Evolutionary conservation across 2,888 invertebrate genomes (phyloP), one percentile per base, ranked within the genome.

Genomic region (Ecdyonurus torrentis): DNA sequence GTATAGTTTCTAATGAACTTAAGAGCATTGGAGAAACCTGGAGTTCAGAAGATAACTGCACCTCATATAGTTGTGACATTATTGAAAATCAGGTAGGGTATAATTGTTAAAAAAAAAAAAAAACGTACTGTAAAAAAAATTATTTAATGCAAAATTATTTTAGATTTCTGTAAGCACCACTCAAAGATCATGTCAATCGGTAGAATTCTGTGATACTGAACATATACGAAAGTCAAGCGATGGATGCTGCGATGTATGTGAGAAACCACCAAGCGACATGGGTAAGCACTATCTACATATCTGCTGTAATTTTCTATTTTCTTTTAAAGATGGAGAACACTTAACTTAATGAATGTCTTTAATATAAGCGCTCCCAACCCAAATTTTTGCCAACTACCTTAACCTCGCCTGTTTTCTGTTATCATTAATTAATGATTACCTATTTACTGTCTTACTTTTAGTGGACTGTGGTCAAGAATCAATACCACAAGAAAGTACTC

Each of bases 21-120:
- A 77, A 77, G 61, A 68, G 72, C 23, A 73, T 81, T 20, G 82
- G 79, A 0, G 76, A 79, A 58, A 74, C 74, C 58, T 87, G 86
- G 87, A 74, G 73, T 0, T 83, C 84, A 0, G 61, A 71, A 0
- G 85, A 86, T 74, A 76, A 76, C 69, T 87, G 87, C 70, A 80
- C 79, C 3, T 79, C 78, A 66, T 85, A 78, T 69, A 76, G 77
- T 1, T 87, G 87, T 69, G 74, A 78, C 2, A 58, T 72, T 77
- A 66, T 67, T 7, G 64, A 66, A 61, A 65, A 67, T 20, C 66
- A 67, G 66, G 69, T 69, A 59, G 25, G 52, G 53, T n/a, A n/a
- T n/a, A n/a, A n/a, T n/a, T n/a, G n/a, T n/a, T n/a, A n/a, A n/a
- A n/a, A n/a, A n/a, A n/a, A n/a, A n/a, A n/a, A n/a, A n/a, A n/a